Base-by-base conservation (phyloP, 2,888 invertebrate species). In the Zeuzera pyrina region DNA sequence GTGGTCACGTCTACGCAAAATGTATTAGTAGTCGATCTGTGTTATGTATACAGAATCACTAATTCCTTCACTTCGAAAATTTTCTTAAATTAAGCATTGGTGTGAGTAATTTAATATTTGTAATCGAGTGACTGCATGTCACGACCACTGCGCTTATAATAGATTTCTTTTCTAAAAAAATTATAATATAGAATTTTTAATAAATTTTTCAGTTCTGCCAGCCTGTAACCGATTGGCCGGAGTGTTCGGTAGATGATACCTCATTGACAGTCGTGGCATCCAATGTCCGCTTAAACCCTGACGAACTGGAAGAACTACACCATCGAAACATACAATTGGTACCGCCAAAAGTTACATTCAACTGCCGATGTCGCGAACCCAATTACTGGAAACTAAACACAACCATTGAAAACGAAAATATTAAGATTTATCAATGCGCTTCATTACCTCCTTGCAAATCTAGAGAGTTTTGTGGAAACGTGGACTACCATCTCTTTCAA, bases 391-490 rank as follows among this genome's bases (percentile, higher is more conserved):
- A 71, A 41, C 53, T 58, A 2, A 47, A 44, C 49, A 70, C 48
- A 19, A 53, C 48, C 36, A 43, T 57, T 49, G 36, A 65, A 13
- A 43, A 38, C 4, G 50, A 45, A 8, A 37, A 36, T 0, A 35
- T 52, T 10, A 56, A 62, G 26, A 49, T 48, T 1, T 88, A 86
- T 39, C 67, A 65, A 38, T 88, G 88, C 43, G 55, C 68, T 2
- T 64, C 86, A 47, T 60, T 88, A 36, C 70, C 70, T 3, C 57
- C 71, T 21, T 90, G 89, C 48, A 67, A 72, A 11, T 58, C 70
- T 0, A 69, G 71, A 0, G 87, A 89, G 21, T 85, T 86, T 47
- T 90, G 90, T 49, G 90, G 89, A 1, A 74, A 86, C 36, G 84
- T 89, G 5, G 76, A 85, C 45, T 60, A 71, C n/a, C 87, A 88